Evolutionary conservation across 2,888 invertebrate species (phyloP).

Genomic region (Melolontha melolontha): DNA sequence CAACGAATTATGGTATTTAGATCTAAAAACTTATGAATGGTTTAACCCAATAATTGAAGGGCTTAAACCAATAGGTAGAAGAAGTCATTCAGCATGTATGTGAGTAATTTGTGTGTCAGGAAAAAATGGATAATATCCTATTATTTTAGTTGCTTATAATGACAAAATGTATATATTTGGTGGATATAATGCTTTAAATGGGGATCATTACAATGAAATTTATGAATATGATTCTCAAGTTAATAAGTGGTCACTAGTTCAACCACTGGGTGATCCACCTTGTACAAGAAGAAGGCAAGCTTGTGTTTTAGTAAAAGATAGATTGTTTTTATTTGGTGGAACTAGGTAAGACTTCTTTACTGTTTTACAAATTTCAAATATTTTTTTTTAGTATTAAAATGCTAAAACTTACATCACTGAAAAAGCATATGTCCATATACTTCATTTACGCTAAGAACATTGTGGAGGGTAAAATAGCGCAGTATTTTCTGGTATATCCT

Average conservation of each 20-base stretch:
- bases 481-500: no score
- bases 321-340: constrained; percentile 89
- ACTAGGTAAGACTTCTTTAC: constrained; percentile 74
- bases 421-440: no score
- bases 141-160: constrained; percentile 79
- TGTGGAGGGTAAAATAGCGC: no score
- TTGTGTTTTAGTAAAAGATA: constrained; percentile 79
- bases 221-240: constrained; percentile 76
- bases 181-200: constrained; percentile 83
- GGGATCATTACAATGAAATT: constrained; percentile 87
- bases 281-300: constrained; percentile 81
- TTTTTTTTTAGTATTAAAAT: no score
- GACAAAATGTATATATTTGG: constrained; percentile 89
- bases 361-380: not conserved
- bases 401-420: no score
- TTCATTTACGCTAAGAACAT: no score
- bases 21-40: constrained; percentile 81
- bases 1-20: constrained; percentile 80
- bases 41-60: constrained; percentile 72
- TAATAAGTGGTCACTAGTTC: constrained; percentile 73
- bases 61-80: constrained; percentile 79
- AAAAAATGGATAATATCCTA: not conserved
- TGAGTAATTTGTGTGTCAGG: constrained; percentile 40
- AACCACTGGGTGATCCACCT: constrained; percentile 72
- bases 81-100: constrained; percentile 94